Evolutionary conservation across 1,140 invertebrate genomes (phyloP), one percentile per base, ranked within the genome.

Genomic region (Pseudachorutes palmiensis): DNA sequence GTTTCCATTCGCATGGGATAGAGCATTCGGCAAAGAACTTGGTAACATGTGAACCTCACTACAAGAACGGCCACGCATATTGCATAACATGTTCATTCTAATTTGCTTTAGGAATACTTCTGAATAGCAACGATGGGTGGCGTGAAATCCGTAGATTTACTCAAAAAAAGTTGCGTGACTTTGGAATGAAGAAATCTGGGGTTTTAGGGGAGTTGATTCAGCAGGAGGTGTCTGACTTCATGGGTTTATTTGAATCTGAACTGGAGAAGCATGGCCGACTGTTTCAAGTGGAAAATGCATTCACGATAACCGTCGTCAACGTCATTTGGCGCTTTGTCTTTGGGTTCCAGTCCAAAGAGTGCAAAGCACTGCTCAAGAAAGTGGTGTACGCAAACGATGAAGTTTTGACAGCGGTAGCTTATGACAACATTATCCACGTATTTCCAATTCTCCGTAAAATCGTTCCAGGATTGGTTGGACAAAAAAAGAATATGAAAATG

Each of bases 121-220:
- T 73, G 28, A 72, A 72, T 2, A 72, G 75, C 62, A 79, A 78
- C 16, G 48, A 74, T 1, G 31, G 67, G n/a, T 82, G 80, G 81
- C 73, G 78, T 74, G 81, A 82, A 75, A 77, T 81, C 48, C 72
- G 79, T n/a, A 74, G 75, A 45, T 80, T 78, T 67, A 61, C 77
- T 2, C 62, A 81, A 30, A 71, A 71, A 16, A 75, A 78, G 1
- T 74, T 81, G 16, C 66, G 75, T 36, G 73, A 79, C 33, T 75
- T 81, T 31, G 81, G 80, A 9, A 72, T 80, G 48, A 79, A 78
- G 1, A 76, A 61, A 33, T 5, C 28, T 9, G 29, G 30, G 16
- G 5, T 19, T 19, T 22, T 29, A 12, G 51, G 5, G 24, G 51
- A 5, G 14, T 5, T 57, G 5, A 12, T 57, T 14, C 3, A 57